phyloP scores from a whole-genome alignment of 92 coral and sea anemone species.

The Isaurus tuberculatus region DNA sequence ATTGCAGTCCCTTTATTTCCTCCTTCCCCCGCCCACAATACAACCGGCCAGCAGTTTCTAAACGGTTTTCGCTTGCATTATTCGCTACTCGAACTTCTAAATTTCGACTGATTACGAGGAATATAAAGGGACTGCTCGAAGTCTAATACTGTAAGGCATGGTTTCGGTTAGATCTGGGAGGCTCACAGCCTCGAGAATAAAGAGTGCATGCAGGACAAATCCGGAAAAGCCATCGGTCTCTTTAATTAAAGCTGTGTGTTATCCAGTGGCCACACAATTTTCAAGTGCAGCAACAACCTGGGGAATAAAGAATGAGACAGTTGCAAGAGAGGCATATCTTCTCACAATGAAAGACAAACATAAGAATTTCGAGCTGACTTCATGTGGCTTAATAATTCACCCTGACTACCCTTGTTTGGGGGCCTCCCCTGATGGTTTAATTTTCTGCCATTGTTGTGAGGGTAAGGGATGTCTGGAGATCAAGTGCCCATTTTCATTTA shows the following conservation, averaged over 20 bases:
- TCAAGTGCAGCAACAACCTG: slow-evolving; percentile 15
- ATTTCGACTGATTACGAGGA: no score
- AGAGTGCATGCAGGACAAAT: slow-evolving; percentile 1
- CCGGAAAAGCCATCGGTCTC: slow-evolving; percentile 8
- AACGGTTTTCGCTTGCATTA: no score
- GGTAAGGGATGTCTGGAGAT: slow-evolving; percentile 20
- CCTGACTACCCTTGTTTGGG: slow-evolving; percentile 39
- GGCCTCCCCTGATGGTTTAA: slow-evolving; percentile 40
- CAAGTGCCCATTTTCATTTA: slow-evolving; percentile 25
- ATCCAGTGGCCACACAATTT: slow-evolving; percentile 25
- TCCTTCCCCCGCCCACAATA: background rate
- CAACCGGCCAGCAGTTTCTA: no score
- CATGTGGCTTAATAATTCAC: background rate
- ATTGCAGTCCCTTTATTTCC: no score
- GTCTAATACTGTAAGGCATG: slow-evolving; percentile 10
- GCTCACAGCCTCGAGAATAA: background rate
- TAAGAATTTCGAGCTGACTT: background rate
- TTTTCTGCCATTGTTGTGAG: slow-evolving; percentile 30
- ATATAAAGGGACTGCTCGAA: no score
- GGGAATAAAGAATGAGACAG: slow-evolving; percentile 9
- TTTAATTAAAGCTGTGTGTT: slow-evolving; percentile 14
- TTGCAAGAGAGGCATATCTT: background rate
- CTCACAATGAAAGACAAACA: slow-evolving; percentile 2
- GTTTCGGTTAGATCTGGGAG: slow-evolving; percentile 5
- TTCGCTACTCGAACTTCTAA: no score